Percentiles rank a stretch among this genome's conserved stretches.
These are phyloP conservation scores for Limenitis camilla DNA, from an alignment of 2,888 invertebrate species.

Conservation along the genomic window DNA sequence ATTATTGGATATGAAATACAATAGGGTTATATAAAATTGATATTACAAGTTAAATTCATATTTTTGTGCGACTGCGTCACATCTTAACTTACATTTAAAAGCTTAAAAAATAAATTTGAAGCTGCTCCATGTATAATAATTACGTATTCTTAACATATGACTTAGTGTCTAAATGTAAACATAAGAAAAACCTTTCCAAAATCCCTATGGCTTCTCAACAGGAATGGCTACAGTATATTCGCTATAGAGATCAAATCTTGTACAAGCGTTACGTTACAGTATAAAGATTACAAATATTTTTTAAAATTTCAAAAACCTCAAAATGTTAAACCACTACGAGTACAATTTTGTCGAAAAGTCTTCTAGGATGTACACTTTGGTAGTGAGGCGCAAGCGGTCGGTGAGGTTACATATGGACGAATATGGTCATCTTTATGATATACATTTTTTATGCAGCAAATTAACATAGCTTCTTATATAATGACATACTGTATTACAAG, in stretches of 20 bases:
- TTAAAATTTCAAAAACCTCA: not conserved
- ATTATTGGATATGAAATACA: not conserved
- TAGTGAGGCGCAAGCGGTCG: conserved; percentile 11
- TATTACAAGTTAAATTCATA: not conserved
- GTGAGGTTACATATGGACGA: conserved; percentile 16
- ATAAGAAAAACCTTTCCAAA: conserved; percentile 31
- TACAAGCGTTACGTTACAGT: not conserved
- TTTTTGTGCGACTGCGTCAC: not conserved
- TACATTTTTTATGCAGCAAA: too few relatives aligned
- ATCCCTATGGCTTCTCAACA: conserved; percentile 12
- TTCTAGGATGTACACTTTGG: conserved; percentile 3
- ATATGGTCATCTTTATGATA: conserved; percentile 2
- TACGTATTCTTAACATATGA: too few relatives aligned
- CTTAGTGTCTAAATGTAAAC: not conserved
- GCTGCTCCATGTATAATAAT: not conserved
- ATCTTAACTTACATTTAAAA: not conserved
- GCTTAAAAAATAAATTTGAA: not conserved
- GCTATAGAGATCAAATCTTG: conserved; percentile 4
- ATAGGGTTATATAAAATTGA: not conserved
- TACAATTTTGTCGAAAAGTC: not conserved
- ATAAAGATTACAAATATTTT: not conserved
- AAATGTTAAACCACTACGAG: not conserved
- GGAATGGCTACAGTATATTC: not conserved
- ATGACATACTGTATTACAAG: too few relatives aligned
- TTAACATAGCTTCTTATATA: too few relatives aligned